These are phyloP conservation scores for Tangara arthus DNA, from an alignment of 2,797 vertebrate species.

Conservation along the genomic window DNA sequence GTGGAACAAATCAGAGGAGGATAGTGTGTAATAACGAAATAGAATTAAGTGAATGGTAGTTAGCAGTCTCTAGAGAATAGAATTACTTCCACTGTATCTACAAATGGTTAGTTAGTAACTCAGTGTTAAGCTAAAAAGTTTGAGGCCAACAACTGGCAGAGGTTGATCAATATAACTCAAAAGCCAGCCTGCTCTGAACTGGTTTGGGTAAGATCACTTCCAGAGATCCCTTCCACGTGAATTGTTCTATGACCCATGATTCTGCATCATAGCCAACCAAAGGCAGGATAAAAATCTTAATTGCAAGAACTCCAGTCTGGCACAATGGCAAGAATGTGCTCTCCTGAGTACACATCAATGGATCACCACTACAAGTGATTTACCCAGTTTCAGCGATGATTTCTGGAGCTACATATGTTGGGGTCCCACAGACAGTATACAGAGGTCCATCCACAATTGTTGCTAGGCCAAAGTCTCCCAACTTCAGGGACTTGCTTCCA, in stretches of 20 bases:
- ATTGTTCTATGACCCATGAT: neutral
- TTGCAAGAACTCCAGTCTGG: neutral
- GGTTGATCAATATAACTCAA: neutral
- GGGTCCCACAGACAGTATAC: conserved; percentile 94
- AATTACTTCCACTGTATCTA: neutral
- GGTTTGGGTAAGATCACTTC: neutral
- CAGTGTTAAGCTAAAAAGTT: neutral
- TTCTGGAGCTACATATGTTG: conserved; percentile 97
- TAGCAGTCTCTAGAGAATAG: neutral
- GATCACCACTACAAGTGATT: neutral
- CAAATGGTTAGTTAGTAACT: neutral
- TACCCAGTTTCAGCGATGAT: conserved; percentile 95
- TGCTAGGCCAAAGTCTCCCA: conserved; percentile 95
- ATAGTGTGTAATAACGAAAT: neutral
- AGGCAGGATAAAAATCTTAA: neutral
- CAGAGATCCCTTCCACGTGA: neutral
- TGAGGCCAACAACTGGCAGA: neutral
- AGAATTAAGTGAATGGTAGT: neutral
- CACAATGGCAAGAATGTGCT: neutral
- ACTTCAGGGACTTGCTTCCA: conserved; percentile 91
- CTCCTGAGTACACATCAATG: neutral
- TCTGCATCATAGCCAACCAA: neutral
- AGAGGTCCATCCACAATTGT: conserved; percentile 91
- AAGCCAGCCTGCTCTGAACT: neutral
- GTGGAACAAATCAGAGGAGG: neutral